Conservation (phyloP, 2,888 invertebrate species). For the Rotaria socialis region DNA sequence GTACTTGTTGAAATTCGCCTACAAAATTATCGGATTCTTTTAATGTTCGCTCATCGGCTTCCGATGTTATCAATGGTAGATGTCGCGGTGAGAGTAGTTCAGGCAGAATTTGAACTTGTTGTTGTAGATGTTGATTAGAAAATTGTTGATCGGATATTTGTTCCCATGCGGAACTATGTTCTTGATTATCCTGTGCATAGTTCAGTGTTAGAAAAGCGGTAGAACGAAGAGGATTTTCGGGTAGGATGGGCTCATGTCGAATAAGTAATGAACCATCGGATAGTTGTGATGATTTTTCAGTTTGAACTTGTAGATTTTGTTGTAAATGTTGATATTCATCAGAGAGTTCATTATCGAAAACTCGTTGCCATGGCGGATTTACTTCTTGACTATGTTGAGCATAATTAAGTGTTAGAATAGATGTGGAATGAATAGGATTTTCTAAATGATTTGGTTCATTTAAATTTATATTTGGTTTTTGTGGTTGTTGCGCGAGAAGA, state of each 20-base stretch:
- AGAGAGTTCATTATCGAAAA: neutral
- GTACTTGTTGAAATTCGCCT: neutral
- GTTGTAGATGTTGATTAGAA: neutral
- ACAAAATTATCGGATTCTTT: neutral
- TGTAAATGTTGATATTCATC: neutral
- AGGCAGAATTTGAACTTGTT: neutral
- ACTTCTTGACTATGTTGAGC: neutral
- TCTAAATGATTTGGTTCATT: neutral
- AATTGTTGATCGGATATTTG: neutral
- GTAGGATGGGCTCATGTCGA: too few relatives aligned
- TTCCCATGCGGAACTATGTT: neutral
- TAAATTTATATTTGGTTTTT: neutral
- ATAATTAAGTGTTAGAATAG: neutral
- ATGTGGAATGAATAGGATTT: neutral
- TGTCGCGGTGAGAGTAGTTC: neutral
- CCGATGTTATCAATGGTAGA: neutral
- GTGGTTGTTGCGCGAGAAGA: neutral
- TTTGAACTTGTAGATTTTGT: too few relatives aligned
- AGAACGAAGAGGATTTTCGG: neutral
- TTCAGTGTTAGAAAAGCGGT: neutral
- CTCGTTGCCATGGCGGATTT: neutral
- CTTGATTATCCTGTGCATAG: neutral
- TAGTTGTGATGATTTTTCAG: neutral
- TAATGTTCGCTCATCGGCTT: neutral
- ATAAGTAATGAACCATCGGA: neutral